Base-by-base conservation (phyloP, 2,888 invertebrate genomes). In the Sphecodes monilicornis region DNA sequence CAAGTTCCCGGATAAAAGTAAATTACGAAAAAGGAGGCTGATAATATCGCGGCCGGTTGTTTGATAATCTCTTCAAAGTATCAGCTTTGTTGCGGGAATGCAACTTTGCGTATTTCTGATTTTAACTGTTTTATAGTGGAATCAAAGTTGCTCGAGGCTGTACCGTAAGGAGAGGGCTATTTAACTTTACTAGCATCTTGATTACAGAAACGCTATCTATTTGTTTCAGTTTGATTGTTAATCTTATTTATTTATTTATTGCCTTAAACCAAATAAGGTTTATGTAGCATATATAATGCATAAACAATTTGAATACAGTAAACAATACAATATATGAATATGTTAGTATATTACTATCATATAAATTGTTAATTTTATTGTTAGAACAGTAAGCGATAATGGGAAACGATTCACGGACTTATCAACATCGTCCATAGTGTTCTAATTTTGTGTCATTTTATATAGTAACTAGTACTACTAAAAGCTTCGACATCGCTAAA, bases 1-100 rank as follows among this genome's bases (percentile, higher is more conserved):
- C 71, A 85, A 88, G 83, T 88, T 88, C 64, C 83, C 64, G 41
- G 66, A n/a, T 70, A 36, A 71, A 84, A 76, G 39, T 73, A 69
- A 74, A 82, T 82, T 69, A 54, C 71, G 76, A 73, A 76, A 78
- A 80, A 83, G 75, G 60, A 50, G 41, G 22, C 64, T 54, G 70
- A 72, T 68, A 78, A 78, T 43, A 73, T n/a, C 43, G 64, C 43
- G 70, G 76, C 73, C 68, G 50, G 36, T 60, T 46, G 29, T 54
- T 81, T 74, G 82, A 86, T 86, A 84, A 88, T 80, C 80, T 74
- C 72, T 46, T 13, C 22, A 18, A 50, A 43, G 76, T 68, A 72
- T 85, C 76, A 68, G 82, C 69, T 41, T 72, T 46, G 71, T n/a
- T 69, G 68, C 43, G 41, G 54, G 43, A 50, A n/a, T 22, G 6